A percentile compares a stretch with the other conserved stretches of the same genome.
Evolutionary conservation across 2,797 vertebrate genomes (phyloP).

Genomic region (Ficedula albicollis): DNA sequence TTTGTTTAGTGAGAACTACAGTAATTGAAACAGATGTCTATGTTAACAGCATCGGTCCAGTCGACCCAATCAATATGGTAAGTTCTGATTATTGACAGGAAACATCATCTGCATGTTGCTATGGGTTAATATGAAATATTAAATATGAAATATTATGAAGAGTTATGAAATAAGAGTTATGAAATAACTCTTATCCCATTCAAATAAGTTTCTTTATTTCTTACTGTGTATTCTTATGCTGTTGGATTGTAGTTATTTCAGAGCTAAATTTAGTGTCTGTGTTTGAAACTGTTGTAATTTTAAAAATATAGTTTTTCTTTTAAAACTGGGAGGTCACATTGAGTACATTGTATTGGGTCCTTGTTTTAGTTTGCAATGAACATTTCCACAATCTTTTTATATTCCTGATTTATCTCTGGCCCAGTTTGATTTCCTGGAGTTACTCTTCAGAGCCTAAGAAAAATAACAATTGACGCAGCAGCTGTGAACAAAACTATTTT

Average conservation of each 20-base stretch:
- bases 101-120: background rate
- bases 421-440: background rate
- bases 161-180: too few species aligned
- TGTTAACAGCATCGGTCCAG: slow-evolving; percentile 96
- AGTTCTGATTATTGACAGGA: slow-evolving; percentile 66
- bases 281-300: background rate
- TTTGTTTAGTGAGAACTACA: slow-evolving; percentile 90
- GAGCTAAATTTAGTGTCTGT: background rate
- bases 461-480: background rate
- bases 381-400: background rate
- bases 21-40: slow-evolving; percentile 96
- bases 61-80: slow-evolving; percentile 98
- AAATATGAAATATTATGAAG: too few species aligned
- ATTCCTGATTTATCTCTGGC: background rate
- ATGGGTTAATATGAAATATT: background rate
- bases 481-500: background rate
- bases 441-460: background rate
- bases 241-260: background rate
- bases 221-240: background rate
- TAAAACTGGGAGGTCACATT: background rate
- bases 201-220: background rate
- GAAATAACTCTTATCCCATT: background rate
- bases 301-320: background rate
- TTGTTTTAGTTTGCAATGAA: background rate
- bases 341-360: background rate